Conservation (phyloP, 2,113 vertebrate species). For the Bambusicola thoracicus region DNA sequence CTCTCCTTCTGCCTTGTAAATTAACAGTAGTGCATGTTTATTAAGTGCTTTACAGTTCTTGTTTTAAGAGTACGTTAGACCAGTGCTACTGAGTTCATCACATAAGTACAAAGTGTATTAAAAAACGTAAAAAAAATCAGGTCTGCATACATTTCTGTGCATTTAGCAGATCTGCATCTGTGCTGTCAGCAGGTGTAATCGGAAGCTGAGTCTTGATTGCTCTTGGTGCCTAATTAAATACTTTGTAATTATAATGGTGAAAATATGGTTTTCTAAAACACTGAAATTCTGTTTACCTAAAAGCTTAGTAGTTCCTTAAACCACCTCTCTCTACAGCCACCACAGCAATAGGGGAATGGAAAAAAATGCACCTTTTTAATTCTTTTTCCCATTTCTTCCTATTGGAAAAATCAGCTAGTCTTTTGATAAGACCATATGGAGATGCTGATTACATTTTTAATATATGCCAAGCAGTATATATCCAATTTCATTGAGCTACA, state of each 20-base stretch:
- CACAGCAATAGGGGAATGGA: neutral
- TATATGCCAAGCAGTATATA: neutral
- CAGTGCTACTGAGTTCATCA: neutral
- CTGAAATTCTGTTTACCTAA: constrained; percentile 70
- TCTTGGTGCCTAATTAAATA: constrained; percentile 64
- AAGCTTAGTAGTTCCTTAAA: constrained; percentile 49
- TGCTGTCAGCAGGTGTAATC: constrained; percentile 67
- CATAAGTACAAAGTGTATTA: neutral
- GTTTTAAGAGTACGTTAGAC: neutral
- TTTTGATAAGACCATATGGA: neutral
- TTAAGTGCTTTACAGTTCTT: neutral
- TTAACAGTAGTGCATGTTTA: neutral
- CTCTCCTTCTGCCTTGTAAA: neutral
- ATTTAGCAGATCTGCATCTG: constrained; percentile 12
- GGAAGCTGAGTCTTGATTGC: constrained; percentile 65
- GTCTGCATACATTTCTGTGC: constrained; percentile 16
- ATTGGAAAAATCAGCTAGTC: neutral
- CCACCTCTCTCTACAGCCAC: neutral
- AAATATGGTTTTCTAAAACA: constrained; percentile 67
- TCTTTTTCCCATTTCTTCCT: neutral
- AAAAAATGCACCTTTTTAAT: neutral
- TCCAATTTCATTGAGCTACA: neutral
- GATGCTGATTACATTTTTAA: neutral
- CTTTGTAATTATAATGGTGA: constrained; percentile 69
- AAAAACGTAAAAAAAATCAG: neutral